Percentiles rank a stretch among this genome's conserved stretches.
phyloP scores from a whole-genome alignment of 2,888 invertebrate species.

The Drosophila koepferae region DNA sequence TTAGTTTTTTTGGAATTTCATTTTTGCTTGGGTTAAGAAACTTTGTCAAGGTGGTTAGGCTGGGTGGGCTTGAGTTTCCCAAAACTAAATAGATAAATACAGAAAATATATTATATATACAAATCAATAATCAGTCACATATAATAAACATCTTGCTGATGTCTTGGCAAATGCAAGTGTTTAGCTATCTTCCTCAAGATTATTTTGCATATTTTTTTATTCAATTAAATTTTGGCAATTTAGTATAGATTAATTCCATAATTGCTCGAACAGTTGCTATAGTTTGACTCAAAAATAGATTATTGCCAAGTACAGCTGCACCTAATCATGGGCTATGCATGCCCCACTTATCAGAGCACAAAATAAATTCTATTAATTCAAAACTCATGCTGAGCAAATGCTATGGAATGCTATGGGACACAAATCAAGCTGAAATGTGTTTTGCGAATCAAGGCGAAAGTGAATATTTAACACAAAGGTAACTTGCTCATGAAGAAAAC shows the following conservation, averaged over 20 bases:
- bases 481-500: too few species aligned
- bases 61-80: too few species aligned
- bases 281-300: neutral
- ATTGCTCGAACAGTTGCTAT: neutral
- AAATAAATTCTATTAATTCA: neutral
- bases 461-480: neutral
- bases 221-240: neutral
- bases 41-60: neutral
- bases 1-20: too few species aligned
- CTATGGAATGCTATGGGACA: neutral
- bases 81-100: too few species aligned
- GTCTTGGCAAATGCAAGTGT: too few species aligned
- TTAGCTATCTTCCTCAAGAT: neutral
- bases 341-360: neutral
- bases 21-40: slow-evolving; percentile 5
- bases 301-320: neutral
- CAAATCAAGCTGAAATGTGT: neutral
- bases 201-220: neutral
- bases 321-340: neutral
- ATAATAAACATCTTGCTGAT: neutral
- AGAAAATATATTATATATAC: too few species aligned
- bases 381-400: slow-evolving; percentile 7
- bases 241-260: neutral
- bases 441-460: neutral
- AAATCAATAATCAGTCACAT: neutral